Conservation (phyloP, 2,113 vertebrate genomes). For the Arenaria interpres region DNA sequence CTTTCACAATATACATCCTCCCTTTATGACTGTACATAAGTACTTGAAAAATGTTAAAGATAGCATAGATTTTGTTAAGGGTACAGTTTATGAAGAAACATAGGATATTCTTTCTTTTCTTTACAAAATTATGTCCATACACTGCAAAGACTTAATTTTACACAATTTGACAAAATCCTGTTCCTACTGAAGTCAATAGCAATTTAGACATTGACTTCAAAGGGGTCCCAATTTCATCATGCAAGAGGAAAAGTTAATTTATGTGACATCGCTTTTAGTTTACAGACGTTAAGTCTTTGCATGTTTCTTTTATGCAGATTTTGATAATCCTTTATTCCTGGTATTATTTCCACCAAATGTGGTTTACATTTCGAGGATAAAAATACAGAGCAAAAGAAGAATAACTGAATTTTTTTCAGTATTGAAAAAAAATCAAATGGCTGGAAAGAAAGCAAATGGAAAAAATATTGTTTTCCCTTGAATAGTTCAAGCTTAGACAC, state of each 20-base stretch:
- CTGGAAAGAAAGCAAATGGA: not conserved
- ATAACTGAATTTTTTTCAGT: not conserved
- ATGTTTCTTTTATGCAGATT: not conserved
- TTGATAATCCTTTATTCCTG: not conserved
- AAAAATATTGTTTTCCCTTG: not conserved
- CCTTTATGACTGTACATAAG: not conserved
- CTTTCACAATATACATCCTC: not conserved
- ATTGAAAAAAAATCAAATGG: not conserved
- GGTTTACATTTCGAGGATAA: not conserved
- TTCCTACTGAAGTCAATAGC: not conserved
- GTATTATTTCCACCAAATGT: not conserved
- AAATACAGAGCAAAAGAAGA: not conserved
- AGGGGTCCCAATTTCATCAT: not conserved
- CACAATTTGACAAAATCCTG: not conserved
- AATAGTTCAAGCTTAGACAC: not conserved
- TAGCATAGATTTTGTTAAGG: not conserved
- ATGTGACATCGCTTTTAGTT: not conserved
- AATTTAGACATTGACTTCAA: constrained; percentile 2
- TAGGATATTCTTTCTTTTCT: not conserved
- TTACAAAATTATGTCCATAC: not conserved
- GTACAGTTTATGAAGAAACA: not conserved
- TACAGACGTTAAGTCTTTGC: not conserved
- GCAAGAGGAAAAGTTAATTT: not conserved
- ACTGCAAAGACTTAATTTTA: not conserved
- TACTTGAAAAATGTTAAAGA: not conserved